Conservation (phyloP, 1,140 invertebrate genomes). For the Diachasma alloeum region DNA sequence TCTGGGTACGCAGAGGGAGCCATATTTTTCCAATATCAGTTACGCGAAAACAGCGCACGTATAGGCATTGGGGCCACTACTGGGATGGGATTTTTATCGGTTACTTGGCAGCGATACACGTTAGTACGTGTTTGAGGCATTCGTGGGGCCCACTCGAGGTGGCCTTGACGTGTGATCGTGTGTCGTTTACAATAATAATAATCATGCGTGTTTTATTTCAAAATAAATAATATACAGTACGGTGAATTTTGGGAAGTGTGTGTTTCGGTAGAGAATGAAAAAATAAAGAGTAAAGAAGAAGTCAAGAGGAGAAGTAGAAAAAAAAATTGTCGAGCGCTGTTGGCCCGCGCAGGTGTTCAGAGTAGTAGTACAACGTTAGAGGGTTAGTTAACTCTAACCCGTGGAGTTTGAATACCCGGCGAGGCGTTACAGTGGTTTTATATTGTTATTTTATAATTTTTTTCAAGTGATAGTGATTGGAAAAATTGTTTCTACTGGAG, state of each 20-base stretch:
- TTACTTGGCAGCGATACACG: constrained; percentile 23
- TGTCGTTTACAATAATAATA: not conserved
- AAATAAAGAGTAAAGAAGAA: not conserved
- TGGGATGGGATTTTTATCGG: constrained; percentile 33
- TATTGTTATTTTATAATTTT: not conserved
- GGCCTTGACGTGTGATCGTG: constrained; percentile 8
- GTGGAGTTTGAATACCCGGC: not conserved
- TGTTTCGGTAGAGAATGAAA: not conserved
- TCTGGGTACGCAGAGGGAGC: constrained; percentile 62
- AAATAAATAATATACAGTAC: no score
- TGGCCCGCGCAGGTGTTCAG: constrained; percentile 49
- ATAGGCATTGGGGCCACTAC: constrained; percentile 28
- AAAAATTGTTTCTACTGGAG: no score
- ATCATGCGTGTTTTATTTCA: not conserved
- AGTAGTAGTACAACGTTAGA: no score
- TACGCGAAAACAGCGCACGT: constrained; percentile 56
- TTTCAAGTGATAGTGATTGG: constrained; percentile 27
- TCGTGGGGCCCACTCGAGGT: constrained; percentile 12
- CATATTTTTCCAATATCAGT: constrained; percentile 61
- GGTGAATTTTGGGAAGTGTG: not conserved
- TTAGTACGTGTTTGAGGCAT: constrained; percentile 38
- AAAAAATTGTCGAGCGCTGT: constrained; percentile 35
- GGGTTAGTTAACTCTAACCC: constrained; percentile 24
- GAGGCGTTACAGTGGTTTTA: not conserved
- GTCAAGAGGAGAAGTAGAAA: constrained; percentile 26